phyloP scores from a whole-genome alignment of 2,797 vertebrate genomes.

The Danio kyathit region DNA sequence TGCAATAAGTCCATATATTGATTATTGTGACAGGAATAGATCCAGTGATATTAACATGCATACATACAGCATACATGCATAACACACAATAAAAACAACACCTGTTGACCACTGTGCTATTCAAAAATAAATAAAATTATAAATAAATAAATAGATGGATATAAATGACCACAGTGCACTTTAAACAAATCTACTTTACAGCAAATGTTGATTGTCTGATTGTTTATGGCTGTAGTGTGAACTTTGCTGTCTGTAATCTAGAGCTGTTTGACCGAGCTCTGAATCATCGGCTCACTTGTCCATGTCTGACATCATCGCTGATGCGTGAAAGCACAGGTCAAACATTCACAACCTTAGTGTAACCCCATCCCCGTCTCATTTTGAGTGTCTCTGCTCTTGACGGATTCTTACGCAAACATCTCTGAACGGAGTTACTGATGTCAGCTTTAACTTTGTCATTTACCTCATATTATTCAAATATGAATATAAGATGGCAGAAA shows the following conservation, averaged over 20 bases:
- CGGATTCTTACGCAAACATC: not conserved
- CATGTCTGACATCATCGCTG: not conserved
- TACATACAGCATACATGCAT: no score
- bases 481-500: no score
- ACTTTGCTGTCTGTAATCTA: constrained; percentile 5
- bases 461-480: no score
- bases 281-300: not conserved
- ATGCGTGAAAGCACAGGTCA: not conserved
- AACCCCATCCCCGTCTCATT: not conserved
- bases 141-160: no score
- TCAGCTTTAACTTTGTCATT: not conserved
- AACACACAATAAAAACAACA: no score
- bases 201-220: not conserved
- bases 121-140: no score
- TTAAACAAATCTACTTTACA: no score
- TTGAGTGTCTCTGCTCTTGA: not conserved
- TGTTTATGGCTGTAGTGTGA: not conserved
- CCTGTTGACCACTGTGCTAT: no score
- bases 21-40: no score
- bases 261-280: not conserved
- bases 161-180: no score
- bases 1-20: no score
- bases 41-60: no score
- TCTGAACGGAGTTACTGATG: not conserved
- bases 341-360: constrained; percentile 1